These are phyloP conservation scores for Lordiphosa fenestrarum DNA, from an alignment of 2,888 invertebrate species.

Conservation along the genomic window DNA sequence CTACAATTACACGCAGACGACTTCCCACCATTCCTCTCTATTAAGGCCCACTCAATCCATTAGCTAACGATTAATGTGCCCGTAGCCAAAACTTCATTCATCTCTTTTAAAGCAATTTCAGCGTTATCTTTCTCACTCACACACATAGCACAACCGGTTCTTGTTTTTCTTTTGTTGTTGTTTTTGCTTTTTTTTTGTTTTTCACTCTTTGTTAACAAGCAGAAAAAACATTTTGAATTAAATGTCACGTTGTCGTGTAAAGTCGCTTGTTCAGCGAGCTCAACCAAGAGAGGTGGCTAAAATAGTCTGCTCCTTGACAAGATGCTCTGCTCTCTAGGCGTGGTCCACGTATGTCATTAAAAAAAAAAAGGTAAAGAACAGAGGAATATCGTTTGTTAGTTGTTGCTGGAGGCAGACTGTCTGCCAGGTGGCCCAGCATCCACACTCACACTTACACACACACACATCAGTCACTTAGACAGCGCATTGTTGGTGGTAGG, in stretches of 20 bases:
- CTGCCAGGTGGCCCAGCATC: constrained; percentile 7
- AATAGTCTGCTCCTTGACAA: constrained; percentile 54
- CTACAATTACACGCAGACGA: too few relatives aligned
- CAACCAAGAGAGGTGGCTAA: constrained; percentile 46
- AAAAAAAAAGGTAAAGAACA: constrained; percentile 25
- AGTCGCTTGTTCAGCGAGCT: constrained; percentile 57
- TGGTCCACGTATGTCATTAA: constrained; percentile 60
- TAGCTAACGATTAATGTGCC: too few relatives aligned
- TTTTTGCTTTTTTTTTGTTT: neutral
- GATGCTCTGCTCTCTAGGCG: constrained; percentile 25
- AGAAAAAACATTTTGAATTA: constrained; percentile 56
- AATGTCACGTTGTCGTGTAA: constrained; percentile 63
- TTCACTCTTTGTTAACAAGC: constrained; percentile 3
- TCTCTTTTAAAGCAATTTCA: neutral
- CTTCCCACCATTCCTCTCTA: too few relatives aligned
- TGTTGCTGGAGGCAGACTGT: constrained; percentile 20
- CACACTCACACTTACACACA: constrained; percentile 4
- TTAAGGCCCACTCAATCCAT: too few relatives aligned
- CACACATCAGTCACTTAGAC: constrained; percentile 58
- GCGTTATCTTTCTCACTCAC: neutral
- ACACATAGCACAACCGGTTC: neutral
- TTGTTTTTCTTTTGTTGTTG: constrained; percentile 7
- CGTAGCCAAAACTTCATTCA: neutral
- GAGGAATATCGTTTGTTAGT: constrained; percentile 33
- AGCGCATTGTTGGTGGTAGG: constrained; percentile 3